A percentile compares a stretch with the other conserved stretches of the same genome.
Evolutionary conservation across 1,140 invertebrate species (phyloP).

Genomic region (Chionoecetes opilio): DNA sequence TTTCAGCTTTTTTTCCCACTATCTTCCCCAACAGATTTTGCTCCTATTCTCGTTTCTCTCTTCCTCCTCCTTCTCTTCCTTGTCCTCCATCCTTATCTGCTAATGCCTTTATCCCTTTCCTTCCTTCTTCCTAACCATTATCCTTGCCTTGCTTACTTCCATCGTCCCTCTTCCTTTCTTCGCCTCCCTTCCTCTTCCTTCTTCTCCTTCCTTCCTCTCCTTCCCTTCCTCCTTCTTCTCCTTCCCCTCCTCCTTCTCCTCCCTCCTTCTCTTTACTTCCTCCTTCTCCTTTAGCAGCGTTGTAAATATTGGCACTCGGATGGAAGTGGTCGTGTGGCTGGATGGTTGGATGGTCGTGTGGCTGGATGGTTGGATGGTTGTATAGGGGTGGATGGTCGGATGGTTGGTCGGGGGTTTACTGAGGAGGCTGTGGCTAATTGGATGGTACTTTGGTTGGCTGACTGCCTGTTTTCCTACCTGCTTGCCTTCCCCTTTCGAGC

Average conservation of each 20-base stretch:
- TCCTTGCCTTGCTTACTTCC: no score
- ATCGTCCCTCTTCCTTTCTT: background rate
- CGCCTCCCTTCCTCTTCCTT: background rate
- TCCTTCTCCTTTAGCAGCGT: slow-evolving; percentile 6
- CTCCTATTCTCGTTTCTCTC: no score
- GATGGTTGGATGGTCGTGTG: no score
- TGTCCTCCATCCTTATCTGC: background rate
- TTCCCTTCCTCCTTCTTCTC: background rate
- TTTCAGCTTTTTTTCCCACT: no score
- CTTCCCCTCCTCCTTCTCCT: background rate
- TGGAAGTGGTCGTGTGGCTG: background rate
- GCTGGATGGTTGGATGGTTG: background rate
- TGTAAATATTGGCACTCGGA: background rate
- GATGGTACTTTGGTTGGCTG: background rate
- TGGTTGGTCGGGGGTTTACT: background rate
- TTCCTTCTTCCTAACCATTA: background rate
- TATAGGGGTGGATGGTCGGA: background rate
- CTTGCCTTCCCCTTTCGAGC: background rate
- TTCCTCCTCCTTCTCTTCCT: background rate
- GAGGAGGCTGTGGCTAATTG: background rate
- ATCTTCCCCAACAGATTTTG: no score
- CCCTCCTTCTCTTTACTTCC: background rate
- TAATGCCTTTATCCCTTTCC: background rate
- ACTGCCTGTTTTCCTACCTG: background rate
- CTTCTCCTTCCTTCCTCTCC: background rate